Evolutionary conservation across 2,888 invertebrate species (phyloP).

Genomic region (Tachina fera): DNA sequence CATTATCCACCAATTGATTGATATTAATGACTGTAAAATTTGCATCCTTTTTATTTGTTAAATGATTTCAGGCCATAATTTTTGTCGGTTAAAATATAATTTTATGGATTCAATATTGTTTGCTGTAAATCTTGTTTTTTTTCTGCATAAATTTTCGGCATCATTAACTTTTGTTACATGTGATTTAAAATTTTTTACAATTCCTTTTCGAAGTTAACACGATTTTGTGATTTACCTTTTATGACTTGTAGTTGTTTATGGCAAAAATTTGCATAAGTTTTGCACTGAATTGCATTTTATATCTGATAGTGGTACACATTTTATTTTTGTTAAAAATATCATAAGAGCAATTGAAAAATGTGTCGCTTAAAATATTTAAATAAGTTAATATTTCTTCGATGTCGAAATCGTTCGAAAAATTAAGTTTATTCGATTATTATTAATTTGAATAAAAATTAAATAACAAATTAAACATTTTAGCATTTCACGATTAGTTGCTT

Average conservation of each 20-base stretch:
- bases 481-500: no score
- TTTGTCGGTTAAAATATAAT: not conserved
- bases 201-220: constrained; percentile 42
- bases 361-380: no score
- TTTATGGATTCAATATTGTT: constrained; percentile 1
- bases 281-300: not conserved
- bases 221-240: constrained; percentile 39
- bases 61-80: constrained; percentile 40
- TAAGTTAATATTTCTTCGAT: no score
- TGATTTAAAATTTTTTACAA: constrained; percentile 11
- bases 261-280: constrained; percentile 57
- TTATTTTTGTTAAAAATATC: no score
- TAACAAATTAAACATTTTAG: no score
- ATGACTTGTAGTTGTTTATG: constrained; percentile 42
- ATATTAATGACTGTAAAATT: constrained; percentile 81
- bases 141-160: constrained; percentile 58
- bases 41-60: constrained; percentile 75
- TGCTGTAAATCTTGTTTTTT: constrained; percentile 15
- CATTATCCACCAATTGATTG: constrained; percentile 80
- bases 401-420: no score
- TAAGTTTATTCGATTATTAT: no score
- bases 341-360: no score
- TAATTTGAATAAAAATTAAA: no score
- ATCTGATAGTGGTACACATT: no score
- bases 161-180: constrained; percentile 48